Base-by-base conservation (phyloP, 2,888 invertebrate genomes). In the Stenichneumon culpator region DNA sequence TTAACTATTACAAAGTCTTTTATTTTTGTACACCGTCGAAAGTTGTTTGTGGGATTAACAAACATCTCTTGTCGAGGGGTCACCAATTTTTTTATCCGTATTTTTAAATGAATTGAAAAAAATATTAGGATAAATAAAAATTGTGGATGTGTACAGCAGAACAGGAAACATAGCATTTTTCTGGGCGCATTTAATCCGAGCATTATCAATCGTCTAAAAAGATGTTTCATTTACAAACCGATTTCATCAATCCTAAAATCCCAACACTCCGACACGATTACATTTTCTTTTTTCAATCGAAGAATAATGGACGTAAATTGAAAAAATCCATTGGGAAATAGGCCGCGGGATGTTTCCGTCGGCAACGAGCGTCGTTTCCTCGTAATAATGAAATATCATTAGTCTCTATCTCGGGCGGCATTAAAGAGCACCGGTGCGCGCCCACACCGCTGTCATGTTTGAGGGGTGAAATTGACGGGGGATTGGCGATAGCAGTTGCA, bases 391-490 rank as follows among this genome's bases (percentile, higher is more conserved):
- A 16, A 16, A 74, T 75, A 67, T 75, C n/a, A 79, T 79, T 79
- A 63, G 39, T 78, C 44, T 50, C 60, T 6, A 39, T 57, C 69
- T 60, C 32, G 32, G 32, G 28, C 28, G 69, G 44, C 28, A 47
- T 47, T 16, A n/a, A 60, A 60, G 54, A n/a, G n/a, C 25, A 54
- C 19, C 47, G 44, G 44, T 9, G 70, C 70, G 60, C 50, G 11
- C 60, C 36, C 22, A 47, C 50, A 50, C 9, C 50, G 70, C 50
- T 72, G 79, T 79, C 79, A 79, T 63, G 36, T 65, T 70, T 63
- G 79, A 72, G 63, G 73, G 44, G 67, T 57, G 9, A 19, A 73
- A 80, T 73, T 67, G 73, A 73, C 73, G 68, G 25, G 73, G 73
- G 67, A 80, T 73, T 52, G 65, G 14, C 72, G 14, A 54, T 6